Evolutionary conservation across 2,797 vertebrate species (phyloP).

Genomic region (Pteropus rufus): DNA sequence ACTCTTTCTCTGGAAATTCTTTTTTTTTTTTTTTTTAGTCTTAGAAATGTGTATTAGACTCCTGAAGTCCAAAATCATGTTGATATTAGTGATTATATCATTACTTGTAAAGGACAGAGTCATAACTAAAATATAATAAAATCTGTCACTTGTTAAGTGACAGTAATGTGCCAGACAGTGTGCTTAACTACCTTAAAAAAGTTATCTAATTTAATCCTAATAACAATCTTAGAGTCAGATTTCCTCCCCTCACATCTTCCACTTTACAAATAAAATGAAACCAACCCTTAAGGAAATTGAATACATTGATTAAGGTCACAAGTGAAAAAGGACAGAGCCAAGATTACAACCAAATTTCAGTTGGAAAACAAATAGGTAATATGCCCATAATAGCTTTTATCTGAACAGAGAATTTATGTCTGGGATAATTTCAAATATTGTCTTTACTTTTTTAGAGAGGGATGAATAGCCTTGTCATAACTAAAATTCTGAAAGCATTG

Average conservation of each 20-base stretch:
- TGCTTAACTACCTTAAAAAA: slow-evolving; percentile 4
- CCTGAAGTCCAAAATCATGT: neutral
- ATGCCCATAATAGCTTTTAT: neutral
- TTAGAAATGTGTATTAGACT: neutral
- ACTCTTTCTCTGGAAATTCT: neutral
- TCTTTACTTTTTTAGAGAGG: neutral
- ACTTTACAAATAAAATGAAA: neutral
- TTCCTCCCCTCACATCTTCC: neutral
- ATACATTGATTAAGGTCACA: neutral
- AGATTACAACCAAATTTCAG: neutral
- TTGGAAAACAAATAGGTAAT: neutral
- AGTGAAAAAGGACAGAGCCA: neutral
- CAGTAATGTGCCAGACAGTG: neutral
- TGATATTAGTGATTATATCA: neutral
- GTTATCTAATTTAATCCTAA: neutral
- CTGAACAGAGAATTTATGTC: neutral
- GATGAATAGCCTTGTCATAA: neutral
- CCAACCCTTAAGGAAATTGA: neutral
- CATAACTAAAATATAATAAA: slow-evolving; percentile 17
- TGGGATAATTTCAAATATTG: neutral
- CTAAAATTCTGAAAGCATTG: neutral
- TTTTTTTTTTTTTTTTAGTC: neutral
- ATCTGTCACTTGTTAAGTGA: neutral
- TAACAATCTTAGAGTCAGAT: neutral
- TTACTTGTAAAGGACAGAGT: neutral